Evolutionary conservation across 2,888 invertebrate species (phyloP).

Genomic region (Drosophila phalerata): DNA sequence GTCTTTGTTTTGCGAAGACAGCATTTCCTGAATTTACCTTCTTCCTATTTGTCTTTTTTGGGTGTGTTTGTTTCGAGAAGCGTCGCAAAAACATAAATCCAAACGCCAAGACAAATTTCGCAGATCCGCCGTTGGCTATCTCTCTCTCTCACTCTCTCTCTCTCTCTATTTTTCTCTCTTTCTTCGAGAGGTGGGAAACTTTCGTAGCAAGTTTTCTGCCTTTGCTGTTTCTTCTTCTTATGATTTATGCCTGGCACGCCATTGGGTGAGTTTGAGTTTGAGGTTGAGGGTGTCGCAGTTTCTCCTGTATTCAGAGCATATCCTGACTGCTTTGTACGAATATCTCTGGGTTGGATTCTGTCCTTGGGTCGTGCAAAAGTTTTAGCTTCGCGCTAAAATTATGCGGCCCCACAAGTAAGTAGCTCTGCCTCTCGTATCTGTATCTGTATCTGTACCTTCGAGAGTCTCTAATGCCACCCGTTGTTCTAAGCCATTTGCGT

Average conservation of each 20-base stretch:
- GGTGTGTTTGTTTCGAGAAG: conserved; percentile 73
- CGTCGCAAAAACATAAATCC: conserved; percentile 81
- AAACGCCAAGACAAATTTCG: conserved; percentile 83
- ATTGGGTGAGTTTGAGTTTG: conserved; percentile 52
- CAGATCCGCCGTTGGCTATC: conserved; percentile 73
- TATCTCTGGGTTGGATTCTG: conserved; percentile 38
- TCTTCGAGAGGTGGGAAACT: conserved; percentile 44
- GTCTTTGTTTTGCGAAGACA: conserved; percentile 83
- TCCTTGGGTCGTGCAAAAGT: conserved; percentile 59
- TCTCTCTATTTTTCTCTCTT: conserved; percentile 3
- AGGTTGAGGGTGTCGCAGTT: conserved; percentile 25
- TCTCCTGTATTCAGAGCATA: conserved; percentile 7
- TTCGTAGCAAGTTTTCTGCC: conserved; percentile 72
- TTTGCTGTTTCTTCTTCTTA: conserved; percentile 64
- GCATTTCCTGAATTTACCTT: conserved; percentile 82
- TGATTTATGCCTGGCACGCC: conserved; percentile 75
- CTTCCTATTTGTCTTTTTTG: conserved; percentile 43
- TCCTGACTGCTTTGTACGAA: conserved; percentile 25
- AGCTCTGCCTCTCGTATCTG: conserved; percentile 43
- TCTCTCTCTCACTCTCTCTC: neutral
- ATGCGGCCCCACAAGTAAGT: conserved; percentile 58
- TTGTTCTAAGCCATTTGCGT: conserved; percentile 83
- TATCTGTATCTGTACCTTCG: conserved; percentile 10
- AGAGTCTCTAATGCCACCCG: conserved; percentile 78
- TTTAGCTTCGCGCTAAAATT: conserved; percentile 70